Conservation (phyloP, 1,140 invertebrate genomes). For the Arctopsyche grandis region DNA sequence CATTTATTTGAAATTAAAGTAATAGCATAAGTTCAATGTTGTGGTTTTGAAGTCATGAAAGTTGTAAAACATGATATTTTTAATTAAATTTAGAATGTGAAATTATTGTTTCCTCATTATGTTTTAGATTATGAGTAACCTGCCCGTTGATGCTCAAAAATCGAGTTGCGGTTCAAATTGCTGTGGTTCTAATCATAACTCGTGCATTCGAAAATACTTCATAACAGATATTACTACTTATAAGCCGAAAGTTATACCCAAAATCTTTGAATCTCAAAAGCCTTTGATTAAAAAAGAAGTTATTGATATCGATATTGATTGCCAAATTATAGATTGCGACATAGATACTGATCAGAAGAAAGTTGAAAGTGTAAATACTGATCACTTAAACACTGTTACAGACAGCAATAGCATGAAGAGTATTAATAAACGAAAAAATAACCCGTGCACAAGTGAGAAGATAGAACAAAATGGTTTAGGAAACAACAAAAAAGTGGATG, state of each 20-base stretch:
- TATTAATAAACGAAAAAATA: too few relatives aligned
- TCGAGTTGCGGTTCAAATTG: neutral
- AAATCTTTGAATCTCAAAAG: neutral
- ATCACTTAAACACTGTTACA: too few relatives aligned
- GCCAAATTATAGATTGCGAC: neutral
- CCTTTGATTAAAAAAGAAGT: neutral
- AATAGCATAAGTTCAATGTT: too few relatives aligned
- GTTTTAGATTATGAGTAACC: neutral
- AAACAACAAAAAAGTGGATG: too few relatives aligned
- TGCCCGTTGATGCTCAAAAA: neutral
- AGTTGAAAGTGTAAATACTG: neutral
- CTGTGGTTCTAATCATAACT: neutral
- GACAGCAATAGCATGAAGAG: too few relatives aligned
- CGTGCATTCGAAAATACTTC: neutral
- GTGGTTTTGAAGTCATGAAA: too few relatives aligned
- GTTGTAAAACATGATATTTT: too few relatives aligned
- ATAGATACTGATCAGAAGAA: neutral
- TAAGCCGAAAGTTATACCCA: neutral
- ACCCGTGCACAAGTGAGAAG: too few relatives aligned
- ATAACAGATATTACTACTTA: neutral
- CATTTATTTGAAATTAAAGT: too few relatives aligned
- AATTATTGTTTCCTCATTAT: too few relatives aligned
- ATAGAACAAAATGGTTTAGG: too few relatives aligned
- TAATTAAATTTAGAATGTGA: too few relatives aligned
- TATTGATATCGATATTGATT: neutral